Conservation (phyloP, 2,888 invertebrate species). For the Emesis russula region DNA sequence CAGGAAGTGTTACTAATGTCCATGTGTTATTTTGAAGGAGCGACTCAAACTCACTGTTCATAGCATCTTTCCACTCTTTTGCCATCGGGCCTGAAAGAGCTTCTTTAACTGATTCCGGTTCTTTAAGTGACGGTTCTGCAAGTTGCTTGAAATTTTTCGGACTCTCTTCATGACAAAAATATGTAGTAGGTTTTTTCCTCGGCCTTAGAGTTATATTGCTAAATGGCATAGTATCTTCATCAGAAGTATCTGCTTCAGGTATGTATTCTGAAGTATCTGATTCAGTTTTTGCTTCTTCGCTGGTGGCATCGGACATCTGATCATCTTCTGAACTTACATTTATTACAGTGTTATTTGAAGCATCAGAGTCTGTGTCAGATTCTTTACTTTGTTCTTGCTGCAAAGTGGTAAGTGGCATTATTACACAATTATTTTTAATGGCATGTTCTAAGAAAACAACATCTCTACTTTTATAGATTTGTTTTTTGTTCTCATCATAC, state of each 20-base stretch:
- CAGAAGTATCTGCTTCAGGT: constrained; percentile 11
- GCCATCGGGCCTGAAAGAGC: constrained; percentile 61
- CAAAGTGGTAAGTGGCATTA: constrained; percentile 26
- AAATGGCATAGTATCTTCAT: constrained; percentile 15
- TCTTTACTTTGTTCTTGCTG: constrained; percentile 21
- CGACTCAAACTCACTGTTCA: constrained; percentile 80
- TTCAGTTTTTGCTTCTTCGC: constrained; percentile 23
- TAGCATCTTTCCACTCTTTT: constrained; percentile 80
- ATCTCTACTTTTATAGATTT: constrained; percentile 47
- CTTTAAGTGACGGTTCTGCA: constrained; percentile 17
- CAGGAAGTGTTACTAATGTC: constrained; percentile 72
- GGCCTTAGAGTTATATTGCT: neutral
- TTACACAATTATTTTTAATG: constrained; percentile 35
- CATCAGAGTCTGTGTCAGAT: constrained; percentile 16
- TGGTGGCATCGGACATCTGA: constrained; percentile 4
- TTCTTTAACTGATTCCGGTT: constrained; percentile 62
- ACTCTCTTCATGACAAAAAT: constrained; percentile 30
- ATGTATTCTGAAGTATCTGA: constrained; percentile 26
- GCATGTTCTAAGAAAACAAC: constrained; percentile 46
- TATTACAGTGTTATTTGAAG: constrained; percentile 4
- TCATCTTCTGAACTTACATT: constrained; percentile 6
- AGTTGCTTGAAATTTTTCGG: constrained; percentile 12
- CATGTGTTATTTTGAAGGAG: constrained; percentile 82
- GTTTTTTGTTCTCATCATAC: constrained; percentile 38
- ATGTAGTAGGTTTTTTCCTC: constrained; percentile 27